Conservation (phyloP, 2,888 invertebrate genomes). For the Sarcophaga carnaria region DNA sequence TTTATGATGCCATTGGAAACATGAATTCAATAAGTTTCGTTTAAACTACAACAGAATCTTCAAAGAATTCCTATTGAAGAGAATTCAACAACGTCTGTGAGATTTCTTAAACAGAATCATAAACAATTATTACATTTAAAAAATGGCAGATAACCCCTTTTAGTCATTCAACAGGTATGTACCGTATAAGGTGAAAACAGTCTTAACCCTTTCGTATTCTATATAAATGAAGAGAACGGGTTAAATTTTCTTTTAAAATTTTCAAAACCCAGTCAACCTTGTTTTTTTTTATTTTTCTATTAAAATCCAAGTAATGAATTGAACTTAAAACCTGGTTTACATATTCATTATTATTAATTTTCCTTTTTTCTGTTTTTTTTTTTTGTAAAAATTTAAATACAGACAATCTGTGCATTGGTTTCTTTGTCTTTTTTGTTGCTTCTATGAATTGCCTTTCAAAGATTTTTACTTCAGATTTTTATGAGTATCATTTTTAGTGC, state of each 20-base stretch:
- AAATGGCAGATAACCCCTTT: constrained; percentile 31
- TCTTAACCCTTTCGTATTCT: constrained; percentile 24
- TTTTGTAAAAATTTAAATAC: background rate
- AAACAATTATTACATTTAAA: background rate
- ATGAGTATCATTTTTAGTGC: background rate
- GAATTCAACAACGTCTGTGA: too few relatives aligned
- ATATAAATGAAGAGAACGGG: constrained; percentile 4
- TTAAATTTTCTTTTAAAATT: background rate
- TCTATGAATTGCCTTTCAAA: background rate
- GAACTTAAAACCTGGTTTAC: background rate
- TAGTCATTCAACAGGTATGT: background rate
- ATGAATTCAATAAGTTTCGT: background rate
- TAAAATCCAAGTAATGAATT: background rate
- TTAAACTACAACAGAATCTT: background rate
- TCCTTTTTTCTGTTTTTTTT: background rate
- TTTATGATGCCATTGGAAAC: background rate
- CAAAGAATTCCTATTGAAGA: constrained; percentile 4
- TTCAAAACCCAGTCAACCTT: background rate
- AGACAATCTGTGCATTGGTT: background rate
- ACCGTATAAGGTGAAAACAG: background rate
- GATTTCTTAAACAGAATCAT: background rate
- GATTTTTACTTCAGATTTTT: background rate
- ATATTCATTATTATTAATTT: background rate
- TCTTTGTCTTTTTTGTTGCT: background rate
- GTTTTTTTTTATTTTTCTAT: background rate